Evolutionary conservation across 2,113 vertebrate genomes (phyloP).

Genomic region (Narcine bancroftii): DNA sequence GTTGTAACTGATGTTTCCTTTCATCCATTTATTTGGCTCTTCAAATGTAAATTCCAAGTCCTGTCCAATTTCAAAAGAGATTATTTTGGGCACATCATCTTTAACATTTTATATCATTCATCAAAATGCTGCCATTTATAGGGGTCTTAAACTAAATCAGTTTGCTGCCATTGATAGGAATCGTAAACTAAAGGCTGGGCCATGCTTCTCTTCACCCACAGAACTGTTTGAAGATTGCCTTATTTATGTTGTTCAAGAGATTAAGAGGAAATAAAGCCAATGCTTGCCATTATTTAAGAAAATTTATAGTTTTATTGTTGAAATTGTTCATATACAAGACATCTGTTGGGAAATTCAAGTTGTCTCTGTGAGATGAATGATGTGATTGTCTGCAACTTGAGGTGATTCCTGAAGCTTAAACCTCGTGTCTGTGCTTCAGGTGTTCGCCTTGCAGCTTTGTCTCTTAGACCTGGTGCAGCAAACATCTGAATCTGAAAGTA

Average conservation of each 20-base stretch:
- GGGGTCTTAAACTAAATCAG: neutral
- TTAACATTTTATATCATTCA: neutral
- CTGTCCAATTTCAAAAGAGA: neutral
- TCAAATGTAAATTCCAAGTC: neutral
- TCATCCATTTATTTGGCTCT: neutral
- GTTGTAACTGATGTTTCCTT: neutral
- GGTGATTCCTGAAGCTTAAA: slow-evolving; percentile 4
- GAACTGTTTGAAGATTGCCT: neutral
- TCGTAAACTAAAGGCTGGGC: neutral
- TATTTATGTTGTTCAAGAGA: neutral
- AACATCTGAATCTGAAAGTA: no score
- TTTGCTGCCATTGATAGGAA: neutral
- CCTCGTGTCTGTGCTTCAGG: neutral
- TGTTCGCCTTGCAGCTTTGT: neutral
- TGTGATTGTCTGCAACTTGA: slow-evolving; percentile 13
- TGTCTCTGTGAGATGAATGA: neutral
- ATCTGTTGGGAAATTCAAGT: slow-evolving; percentile 2
- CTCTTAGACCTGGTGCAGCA: neutral
- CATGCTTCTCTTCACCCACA: neutral
- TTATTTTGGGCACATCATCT: neutral
- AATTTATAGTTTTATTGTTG: neutral
- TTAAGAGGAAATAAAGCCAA: neutral
- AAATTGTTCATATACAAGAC: neutral
- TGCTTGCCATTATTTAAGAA: neutral
- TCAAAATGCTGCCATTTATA: neutral